Percentiles rank a stretch among this genome's conserved stretches.
Evolutionary conservation across 1,140 invertebrate species (phyloP).

Genomic region (Cydia pomonella): DNA sequence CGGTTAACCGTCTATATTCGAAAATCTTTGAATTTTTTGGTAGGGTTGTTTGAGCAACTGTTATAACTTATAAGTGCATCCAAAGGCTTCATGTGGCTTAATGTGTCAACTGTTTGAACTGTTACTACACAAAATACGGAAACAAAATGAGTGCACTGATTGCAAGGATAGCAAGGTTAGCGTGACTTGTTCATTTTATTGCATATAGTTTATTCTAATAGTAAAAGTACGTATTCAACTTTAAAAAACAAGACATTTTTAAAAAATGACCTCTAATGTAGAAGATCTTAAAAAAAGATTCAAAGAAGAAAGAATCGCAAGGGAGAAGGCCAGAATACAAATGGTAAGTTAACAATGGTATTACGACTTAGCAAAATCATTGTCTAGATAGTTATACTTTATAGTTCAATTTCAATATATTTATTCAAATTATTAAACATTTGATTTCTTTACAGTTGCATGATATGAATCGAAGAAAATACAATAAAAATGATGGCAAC

Average conservation of each 20-base stretch:
- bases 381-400: too few relatives aligned
- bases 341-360: conserved; percentile 49
- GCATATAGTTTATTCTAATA: background rate
- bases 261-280: conserved; percentile 47
- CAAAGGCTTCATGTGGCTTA: background rate
- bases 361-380: too few relatives aligned
- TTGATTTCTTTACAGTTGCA: conserved; percentile 57
- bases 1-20: conserved; percentile 7
- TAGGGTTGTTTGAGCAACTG: background rate
- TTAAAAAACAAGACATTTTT: background rate
- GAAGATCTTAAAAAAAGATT: conserved; percentile 54
- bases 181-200: background rate
- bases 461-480: conserved; percentile 69
- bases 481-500: conserved; percentile 49
- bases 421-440: too few relatives aligned
- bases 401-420: too few relatives aligned
- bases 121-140: too few relatives aligned
- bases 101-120: too few relatives aligned
- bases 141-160: background rate
- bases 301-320: conserved; percentile 62
- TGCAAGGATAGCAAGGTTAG: background rate
- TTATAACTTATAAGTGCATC: background rate
- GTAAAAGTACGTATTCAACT: background rate
- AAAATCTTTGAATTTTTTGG: background rate
- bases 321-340: conserved; percentile 68